Percentiles rank a stretch among this genome's conserved stretches.
These are phyloP conservation scores for Champsocephalus esox DNA, from an alignment of 2,797 vertebrate genomes.

Conservation along the genomic window DNA sequence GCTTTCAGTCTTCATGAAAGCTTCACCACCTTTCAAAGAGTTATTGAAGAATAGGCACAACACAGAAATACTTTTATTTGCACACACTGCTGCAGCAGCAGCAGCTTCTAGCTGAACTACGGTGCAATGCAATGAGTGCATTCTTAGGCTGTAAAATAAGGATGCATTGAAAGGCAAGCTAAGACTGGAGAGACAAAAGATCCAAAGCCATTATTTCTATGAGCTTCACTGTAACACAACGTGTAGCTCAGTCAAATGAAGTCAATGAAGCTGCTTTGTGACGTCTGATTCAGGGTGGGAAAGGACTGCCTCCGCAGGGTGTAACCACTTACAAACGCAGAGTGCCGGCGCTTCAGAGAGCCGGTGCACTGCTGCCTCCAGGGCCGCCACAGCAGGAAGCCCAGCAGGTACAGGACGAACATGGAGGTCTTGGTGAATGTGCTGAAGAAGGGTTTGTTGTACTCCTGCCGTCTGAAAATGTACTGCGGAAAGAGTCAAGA, in stretches of 20 bases:
- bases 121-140: background rate
- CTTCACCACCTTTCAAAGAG: background rate
- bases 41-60: background rate
- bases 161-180: background rate
- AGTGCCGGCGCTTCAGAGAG: conserved; percentile 86
- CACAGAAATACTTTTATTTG: background rate
- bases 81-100: no score
- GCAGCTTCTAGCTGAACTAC: background rate
- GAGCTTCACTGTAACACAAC: background rate
- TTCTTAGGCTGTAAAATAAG: background rate
- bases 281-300: background rate
- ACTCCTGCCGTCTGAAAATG: conserved; percentile 92
- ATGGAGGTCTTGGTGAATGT: conserved; percentile 98
- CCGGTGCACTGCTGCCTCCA: conserved; percentile 95
- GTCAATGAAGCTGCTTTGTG: background rate
- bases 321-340: conserved; percentile 88
- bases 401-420: conserved; percentile 96
- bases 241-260: background rate
- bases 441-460: conserved; percentile 99
- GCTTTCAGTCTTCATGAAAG: background rate
- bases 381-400: conserved; percentile 96
- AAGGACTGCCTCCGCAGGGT: conserved; percentile 9
- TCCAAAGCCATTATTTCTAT: background rate
- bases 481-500: conserved; percentile 83
- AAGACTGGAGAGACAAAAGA: background rate